Conservation (phyloP, 2,797 vertebrate genomes). For the Columba guinea region DNA sequence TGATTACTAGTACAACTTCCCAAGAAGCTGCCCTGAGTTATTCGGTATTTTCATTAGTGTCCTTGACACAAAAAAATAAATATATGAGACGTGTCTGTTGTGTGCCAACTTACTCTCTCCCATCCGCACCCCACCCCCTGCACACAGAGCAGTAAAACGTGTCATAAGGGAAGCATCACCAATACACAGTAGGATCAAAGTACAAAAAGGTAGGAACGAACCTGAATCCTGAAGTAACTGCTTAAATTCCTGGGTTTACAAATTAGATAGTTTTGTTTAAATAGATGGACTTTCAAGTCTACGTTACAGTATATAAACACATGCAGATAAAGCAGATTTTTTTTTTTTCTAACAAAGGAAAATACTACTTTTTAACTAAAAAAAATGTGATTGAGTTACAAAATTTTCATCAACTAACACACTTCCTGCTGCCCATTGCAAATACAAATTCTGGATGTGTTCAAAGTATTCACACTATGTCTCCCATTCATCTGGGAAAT, state of each 20-base stretch:
- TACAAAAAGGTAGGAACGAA: background rate
- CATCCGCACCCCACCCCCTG: background rate
- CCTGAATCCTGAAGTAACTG: background rate
- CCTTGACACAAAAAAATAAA: background rate
- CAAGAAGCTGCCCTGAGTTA: background rate
- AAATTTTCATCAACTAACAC: background rate
- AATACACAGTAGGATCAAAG: background rate
- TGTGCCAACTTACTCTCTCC: background rate
- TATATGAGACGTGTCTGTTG: background rate
- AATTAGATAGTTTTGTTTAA: background rate
- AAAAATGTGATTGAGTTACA: background rate
- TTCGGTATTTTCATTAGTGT: background rate
- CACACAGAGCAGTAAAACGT: background rate
- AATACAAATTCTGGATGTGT: background rate
- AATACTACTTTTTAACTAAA: background rate
- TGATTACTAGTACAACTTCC: background rate
- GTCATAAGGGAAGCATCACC: background rate
- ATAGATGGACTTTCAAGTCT: background rate
- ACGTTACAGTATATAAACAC: background rate
- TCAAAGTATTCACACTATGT: background rate
- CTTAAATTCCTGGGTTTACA: background rate
- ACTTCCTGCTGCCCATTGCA: accelerated
- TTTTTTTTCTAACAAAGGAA: background rate
- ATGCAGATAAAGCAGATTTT: background rate
- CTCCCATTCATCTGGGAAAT: background rate